Conservation (phyloP, 2,113 vertebrate species). For the Nibea albiflora region DNA sequence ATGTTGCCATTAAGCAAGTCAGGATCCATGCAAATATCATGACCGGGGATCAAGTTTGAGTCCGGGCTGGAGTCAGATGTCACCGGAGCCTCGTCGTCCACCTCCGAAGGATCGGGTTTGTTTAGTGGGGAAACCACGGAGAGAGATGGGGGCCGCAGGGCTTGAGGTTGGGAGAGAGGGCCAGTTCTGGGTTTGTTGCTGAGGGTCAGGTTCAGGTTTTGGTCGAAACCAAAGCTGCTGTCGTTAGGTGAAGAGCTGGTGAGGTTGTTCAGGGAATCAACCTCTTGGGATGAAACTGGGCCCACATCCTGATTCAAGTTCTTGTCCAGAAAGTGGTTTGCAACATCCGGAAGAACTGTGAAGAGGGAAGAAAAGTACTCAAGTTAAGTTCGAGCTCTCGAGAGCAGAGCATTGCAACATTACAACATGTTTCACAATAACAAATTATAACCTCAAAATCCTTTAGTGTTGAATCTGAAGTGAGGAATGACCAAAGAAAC, state of each 20-base stretch:
- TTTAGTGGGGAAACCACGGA: slow-evolving; percentile 74
- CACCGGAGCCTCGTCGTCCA: slow-evolving; percentile 73
- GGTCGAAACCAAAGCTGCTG: slow-evolving; percentile 61
- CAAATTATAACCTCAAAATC: neutral
- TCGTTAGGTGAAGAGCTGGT: slow-evolving; percentile 25
- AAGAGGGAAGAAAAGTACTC: neutral
- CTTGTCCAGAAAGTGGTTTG: slow-evolving; percentile 64
- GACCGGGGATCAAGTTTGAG: slow-evolving; percentile 58
- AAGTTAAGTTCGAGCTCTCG: neutral
- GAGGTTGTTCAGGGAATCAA: slow-evolving; percentile 72
- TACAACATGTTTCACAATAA: neutral
- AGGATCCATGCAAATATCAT: slow-evolving; percentile 52
- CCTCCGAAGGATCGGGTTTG: slow-evolving; percentile 74
- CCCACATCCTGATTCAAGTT: slow-evolving; percentile 65
- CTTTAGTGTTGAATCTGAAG: neutral
- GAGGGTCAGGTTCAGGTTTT: slow-evolving; percentile 79
- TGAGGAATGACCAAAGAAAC: neutral
- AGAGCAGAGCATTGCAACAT: neutral
- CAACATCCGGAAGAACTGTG: slow-evolving; percentile 76
- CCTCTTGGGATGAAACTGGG: slow-evolving; percentile 30
- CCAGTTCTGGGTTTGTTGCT: slow-evolving; percentile 35
- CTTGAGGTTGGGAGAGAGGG: slow-evolving; percentile 59
- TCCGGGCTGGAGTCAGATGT: slow-evolving; percentile 75
- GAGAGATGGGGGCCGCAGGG: slow-evolving; percentile 68
- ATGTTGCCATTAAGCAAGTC: slow-evolving; percentile 76